phyloP scores from a whole-genome alignment of 2,888 invertebrate genomes.

The Eristalis intricaria region DNA sequence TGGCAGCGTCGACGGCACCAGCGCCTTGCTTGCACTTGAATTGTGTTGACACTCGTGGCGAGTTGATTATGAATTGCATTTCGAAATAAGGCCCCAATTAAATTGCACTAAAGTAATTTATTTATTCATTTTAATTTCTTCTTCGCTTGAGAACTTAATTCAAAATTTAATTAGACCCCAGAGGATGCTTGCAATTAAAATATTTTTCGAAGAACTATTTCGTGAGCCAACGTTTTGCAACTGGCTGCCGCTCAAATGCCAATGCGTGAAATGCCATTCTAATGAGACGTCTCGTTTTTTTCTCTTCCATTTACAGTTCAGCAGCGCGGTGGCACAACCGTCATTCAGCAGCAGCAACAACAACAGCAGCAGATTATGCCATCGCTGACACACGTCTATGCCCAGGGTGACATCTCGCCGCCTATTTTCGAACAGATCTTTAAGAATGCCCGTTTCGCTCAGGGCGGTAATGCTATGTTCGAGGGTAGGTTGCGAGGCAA shows the following conservation, averaged over 20 bases:
- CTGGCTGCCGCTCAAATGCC: not conserved
- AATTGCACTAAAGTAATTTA: not conserved
- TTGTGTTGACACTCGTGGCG: not conserved
- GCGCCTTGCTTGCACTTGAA: not conserved
- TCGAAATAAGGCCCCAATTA: not conserved
- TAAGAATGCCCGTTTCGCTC: constrained; percentile 96
- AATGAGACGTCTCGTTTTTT: constrained; percentile 60
- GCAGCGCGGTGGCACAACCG: constrained; percentile 76
- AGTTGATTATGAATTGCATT: not conserved
- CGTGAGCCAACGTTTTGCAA: not conserved
- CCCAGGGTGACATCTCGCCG: constrained; percentile 91
- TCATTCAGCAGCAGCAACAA: constrained; percentile 45
- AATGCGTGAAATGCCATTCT: not conserved
- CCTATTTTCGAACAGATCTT: constrained; percentile 98
- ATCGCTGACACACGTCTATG: constrained; percentile 81
- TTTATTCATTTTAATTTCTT: not conserved
- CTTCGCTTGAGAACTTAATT: not conserved
- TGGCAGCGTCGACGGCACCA: not conserved
- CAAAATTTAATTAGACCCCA: not conserved
- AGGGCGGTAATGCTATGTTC: constrained; percentile 96
- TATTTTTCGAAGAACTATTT: not conserved
- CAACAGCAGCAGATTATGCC: constrained; percentile 79
- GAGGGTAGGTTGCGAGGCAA: constrained; percentile 95
- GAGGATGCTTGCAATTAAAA: constrained; percentile 1
- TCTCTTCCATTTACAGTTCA: constrained; percentile 76